These are phyloP conservation scores for Perca flavescens DNA, from an alignment of 2,113 vertebrate genomes.

Conservation along the genomic window DNA sequence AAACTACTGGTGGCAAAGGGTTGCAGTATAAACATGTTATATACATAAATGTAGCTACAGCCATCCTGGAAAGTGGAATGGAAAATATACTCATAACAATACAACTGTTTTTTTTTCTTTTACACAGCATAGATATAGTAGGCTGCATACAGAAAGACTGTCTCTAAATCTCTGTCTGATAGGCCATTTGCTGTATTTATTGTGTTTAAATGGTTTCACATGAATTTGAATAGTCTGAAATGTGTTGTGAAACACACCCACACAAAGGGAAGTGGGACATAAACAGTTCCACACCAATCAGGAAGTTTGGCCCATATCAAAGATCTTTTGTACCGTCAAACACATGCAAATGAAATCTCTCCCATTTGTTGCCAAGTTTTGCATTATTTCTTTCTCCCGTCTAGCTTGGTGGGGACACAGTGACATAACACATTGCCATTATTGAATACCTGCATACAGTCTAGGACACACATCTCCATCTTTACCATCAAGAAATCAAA, in stretches of 20 bases:
- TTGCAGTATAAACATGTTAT: slow-evolving; percentile 6
- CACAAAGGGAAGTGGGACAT: neutral
- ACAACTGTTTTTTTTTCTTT: neutral
- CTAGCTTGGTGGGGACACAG: neutral
- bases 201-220: neutral
- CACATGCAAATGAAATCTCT: neutral
- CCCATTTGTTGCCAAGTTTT: neutral
- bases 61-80: neutral
- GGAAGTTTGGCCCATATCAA: neutral
- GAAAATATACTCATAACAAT: slow-evolving; percentile 5
- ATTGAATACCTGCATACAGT: neutral
- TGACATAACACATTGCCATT: neutral
- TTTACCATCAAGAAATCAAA: neutral
- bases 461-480: neutral
- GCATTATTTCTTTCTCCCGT: neutral
- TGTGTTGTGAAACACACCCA: slow-evolving; percentile 34
- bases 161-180: neutral
- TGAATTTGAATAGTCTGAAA: slow-evolving; percentile 10
- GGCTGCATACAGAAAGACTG: neutral
- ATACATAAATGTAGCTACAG: neutral
- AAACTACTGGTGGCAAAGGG: neutral
- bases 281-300: slow-evolving; percentile 31
- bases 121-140: neutral
- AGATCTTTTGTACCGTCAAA: neutral
- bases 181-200: neutral